phyloP scores from a whole-genome alignment of 2,888 invertebrate genomes.

The Drosophila parthenogenetica region DNA sequence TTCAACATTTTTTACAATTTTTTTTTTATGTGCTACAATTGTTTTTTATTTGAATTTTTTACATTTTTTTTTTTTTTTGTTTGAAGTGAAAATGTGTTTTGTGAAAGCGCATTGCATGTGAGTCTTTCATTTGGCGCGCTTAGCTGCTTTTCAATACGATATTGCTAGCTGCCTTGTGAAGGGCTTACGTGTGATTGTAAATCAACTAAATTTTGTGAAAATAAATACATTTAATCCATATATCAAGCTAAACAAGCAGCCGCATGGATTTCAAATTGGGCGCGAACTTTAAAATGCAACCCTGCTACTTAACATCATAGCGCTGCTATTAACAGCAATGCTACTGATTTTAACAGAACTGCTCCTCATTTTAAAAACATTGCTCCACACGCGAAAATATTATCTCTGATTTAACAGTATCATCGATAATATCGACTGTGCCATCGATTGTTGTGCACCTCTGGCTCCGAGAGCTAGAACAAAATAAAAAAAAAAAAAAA shows the following conservation, averaged over 20 bases:
- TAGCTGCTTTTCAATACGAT: conserved; percentile 75
- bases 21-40: conserved; percentile 1
- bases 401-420: conserved; percentile 26
- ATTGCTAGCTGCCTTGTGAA: conserved; percentile 85
- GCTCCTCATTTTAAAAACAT: conserved; percentile 16
- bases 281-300: conserved; percentile 22
- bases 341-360: background rate
- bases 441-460: conserved; percentile 44
- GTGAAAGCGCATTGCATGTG: conserved; percentile 75
- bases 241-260: too few species aligned
- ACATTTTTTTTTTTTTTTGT: background rate
- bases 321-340: conserved; percentile 3
- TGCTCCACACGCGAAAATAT: conserved; percentile 24
- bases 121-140: conserved; percentile 84
- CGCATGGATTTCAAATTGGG: conserved; percentile 14
- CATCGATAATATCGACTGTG: conserved; percentile 38
- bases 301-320: conserved; percentile 10
- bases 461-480: conserved; percentile 50
- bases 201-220: conserved; percentile 49
- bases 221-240: background rate
- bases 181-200: conserved; percentile 84
- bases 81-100: conserved; percentile 10
- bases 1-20: background rate
- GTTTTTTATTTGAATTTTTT: background rate
- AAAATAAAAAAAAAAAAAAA: conserved; percentile 32